Percentiles rank a stretch among this genome's conserved stretches.
These are phyloP conservation scores for Euphydryas editha DNA, from an alignment of 2,888 invertebrate species.

Conservation along the genomic window DNA sequence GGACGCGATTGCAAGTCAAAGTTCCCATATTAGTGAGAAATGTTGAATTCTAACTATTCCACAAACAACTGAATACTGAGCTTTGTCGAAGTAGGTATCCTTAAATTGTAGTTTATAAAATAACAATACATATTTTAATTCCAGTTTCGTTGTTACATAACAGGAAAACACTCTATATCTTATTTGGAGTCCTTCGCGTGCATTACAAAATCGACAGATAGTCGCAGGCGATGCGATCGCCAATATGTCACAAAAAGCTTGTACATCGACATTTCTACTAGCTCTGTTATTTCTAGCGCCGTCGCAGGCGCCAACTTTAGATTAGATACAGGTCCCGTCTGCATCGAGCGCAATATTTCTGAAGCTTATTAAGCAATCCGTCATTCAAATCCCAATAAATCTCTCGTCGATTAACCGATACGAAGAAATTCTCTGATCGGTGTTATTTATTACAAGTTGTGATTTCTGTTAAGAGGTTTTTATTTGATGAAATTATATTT, in stretches of 20 bases:
- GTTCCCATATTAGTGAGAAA: slow-evolving; percentile 31
- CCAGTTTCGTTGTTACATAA: background rate
- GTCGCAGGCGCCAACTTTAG: slow-evolving; percentile 72
- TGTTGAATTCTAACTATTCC: slow-evolving; percentile 38
- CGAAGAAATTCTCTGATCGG: background rate
- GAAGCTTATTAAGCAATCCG: slow-evolving; percentile 63
- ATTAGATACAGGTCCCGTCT: slow-evolving; percentile 73
- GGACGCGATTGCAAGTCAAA: slow-evolving; percentile 37
- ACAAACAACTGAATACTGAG: slow-evolving; percentile 61
- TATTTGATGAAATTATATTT: slow-evolving; percentile 11
- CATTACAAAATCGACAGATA: slow-evolving; percentile 18
- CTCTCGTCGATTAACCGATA: slow-evolving; percentile 12
- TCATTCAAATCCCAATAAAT: slow-evolving; percentile 59
- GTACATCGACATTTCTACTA: slow-evolving; percentile 71
- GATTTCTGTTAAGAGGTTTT: background rate
- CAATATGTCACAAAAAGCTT: slow-evolving; percentile 63
- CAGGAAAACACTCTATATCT: background rate
- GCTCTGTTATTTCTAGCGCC: slow-evolving; percentile 73
- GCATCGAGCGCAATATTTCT: slow-evolving; percentile 71
- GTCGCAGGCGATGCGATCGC: slow-evolving; percentile 16
- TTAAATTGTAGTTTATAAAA: background rate
- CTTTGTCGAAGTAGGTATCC: background rate
- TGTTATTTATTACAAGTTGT: background rate
- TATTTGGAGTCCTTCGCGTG: slow-evolving; percentile 4
- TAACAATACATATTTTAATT: no score